Conservation (phyloP, 2,888 invertebrate species). For the Drosophila mimetica region DNA sequence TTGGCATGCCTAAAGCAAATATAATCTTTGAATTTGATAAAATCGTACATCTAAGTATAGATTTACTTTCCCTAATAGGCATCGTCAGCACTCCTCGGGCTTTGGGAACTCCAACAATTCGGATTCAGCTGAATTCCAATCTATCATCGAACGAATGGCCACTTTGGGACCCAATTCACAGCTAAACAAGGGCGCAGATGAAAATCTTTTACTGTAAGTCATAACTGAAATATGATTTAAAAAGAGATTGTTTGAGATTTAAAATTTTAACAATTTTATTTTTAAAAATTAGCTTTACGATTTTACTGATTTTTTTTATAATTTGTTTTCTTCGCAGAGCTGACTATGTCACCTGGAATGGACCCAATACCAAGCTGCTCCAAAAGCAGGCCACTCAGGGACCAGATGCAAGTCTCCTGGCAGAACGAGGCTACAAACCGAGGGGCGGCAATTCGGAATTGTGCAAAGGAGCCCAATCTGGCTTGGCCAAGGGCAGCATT, state of each 20-base stretch:
- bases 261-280: no score
- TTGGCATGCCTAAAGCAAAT: slow-evolving; percentile 27
- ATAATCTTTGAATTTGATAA: background rate
- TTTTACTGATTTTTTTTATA: no score
- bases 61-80: slow-evolving; percentile 53
- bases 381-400: slow-evolving; percentile 85
- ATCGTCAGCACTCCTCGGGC: slow-evolving; percentile 66
- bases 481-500: slow-evolving; percentile 91
- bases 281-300: no score
- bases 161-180: slow-evolving; percentile 89
- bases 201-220: slow-evolving; percentile 91
- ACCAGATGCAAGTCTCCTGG: slow-evolving; percentile 85
- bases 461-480: slow-evolving; percentile 89
- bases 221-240: no score
- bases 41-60: background rate
- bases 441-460: slow-evolving; percentile 88
- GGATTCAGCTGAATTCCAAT: slow-evolving; percentile 82
- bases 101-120: slow-evolving; percentile 63
- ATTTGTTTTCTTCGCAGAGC: slow-evolving; percentile 86
- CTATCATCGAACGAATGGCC: slow-evolving; percentile 80
- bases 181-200: slow-evolving; percentile 91
- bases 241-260: no score
- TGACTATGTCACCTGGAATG: slow-evolving; percentile 93
- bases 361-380: slow-evolving; percentile 88
- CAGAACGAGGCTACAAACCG: slow-evolving; percentile 85